phyloP scores from a whole-genome alignment of 64 coral and sea anemone genomes.

The Astreopora myriophthalma region DNA sequence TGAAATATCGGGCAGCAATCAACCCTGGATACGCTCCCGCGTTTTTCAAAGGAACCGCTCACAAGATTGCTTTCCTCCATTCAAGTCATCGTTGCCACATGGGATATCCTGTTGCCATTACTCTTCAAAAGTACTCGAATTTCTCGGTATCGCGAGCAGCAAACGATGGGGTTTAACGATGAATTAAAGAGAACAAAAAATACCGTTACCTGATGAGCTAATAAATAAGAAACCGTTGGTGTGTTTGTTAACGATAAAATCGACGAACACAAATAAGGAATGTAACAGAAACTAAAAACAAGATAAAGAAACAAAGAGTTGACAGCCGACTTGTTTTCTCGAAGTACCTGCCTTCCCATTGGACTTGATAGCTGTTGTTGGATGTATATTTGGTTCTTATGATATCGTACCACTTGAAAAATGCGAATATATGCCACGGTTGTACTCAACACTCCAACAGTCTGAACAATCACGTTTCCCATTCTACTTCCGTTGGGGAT shows the following conservation, averaged over 20 bases:
- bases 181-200: slow-evolving; percentile 16
- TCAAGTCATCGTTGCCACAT: background rate
- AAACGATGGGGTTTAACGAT: slow-evolving; percentile 43
- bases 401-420: slow-evolving; percentile 4
- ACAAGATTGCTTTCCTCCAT: no score
- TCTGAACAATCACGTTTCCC: background rate
- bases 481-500: background rate
- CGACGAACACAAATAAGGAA: background rate
- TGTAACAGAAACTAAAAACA: slow-evolving; percentile 2
- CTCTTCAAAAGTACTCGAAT: background rate
- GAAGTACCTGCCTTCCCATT: background rate
- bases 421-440: slow-evolving; percentile 13
- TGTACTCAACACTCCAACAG: background rate
- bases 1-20: no score
- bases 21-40: no score
- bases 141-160: slow-evolving; percentile 28
- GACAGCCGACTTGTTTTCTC: background rate
- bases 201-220: background rate
- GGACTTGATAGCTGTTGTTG: background rate
- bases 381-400: background rate
- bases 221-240: no score
- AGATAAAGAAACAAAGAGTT: slow-evolving; percentile 8
- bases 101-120: background rate
- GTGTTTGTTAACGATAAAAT: background rate
- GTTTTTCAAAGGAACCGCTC: no score